Evolutionary conservation across 2,888 invertebrate genomes (phyloP), one percentile per base, ranked within the genome.

Genomic region (Zygaena filipendulae): DNA sequence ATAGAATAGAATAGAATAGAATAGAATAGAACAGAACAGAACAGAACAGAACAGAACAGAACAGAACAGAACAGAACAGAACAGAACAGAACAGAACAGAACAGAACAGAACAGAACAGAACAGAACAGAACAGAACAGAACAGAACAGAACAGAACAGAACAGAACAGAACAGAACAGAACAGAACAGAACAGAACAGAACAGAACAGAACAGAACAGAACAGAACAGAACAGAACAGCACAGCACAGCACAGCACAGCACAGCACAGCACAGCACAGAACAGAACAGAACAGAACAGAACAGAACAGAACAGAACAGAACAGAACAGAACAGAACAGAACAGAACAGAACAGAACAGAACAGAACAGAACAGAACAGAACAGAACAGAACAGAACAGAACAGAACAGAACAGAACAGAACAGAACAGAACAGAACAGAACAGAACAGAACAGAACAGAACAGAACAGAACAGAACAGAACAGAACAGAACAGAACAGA

Each of bases 201-300:
- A 18, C 28, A 28, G 16, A 13, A 23, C 22, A 23, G 28, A 8
- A 12, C 27, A 21, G 21, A 13, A 21, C 27, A 21, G 12, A 13
- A 21, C 27, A 21, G 27, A 13, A 21, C 27, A 27, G 13, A 8
- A 27, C 21, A 27, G 21, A 5, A 27, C 13, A 27, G 21, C 25
- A 24, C 13, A 24, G 24, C 24, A 24, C 24, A 24, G 13, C 24
- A 14, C 24, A 24, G 24, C 24, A 24, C 24, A 13, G 7, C 24
- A 24, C 24, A 24, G 24, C 24, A 24, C 13, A 24, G 13, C 24
- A 24, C 24, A 13, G 24, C 24, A n/a, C n/a, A n/a, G n/a, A n/a
- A n/a, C n/a, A n/a, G n/a, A n/a, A n/a, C n/a, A n/a, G n/a, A n/a
- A n/a, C n/a, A n/a, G n/a, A n/a, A 24, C 24, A 24, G n/a, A 13